Percentiles rank a stretch among this genome's conserved stretches.
These are phyloP conservation scores for Daubentonia madagascariensis DNA, from an alignment of 2,113 vertebrate genomes.

Conservation along the genomic window DNA sequence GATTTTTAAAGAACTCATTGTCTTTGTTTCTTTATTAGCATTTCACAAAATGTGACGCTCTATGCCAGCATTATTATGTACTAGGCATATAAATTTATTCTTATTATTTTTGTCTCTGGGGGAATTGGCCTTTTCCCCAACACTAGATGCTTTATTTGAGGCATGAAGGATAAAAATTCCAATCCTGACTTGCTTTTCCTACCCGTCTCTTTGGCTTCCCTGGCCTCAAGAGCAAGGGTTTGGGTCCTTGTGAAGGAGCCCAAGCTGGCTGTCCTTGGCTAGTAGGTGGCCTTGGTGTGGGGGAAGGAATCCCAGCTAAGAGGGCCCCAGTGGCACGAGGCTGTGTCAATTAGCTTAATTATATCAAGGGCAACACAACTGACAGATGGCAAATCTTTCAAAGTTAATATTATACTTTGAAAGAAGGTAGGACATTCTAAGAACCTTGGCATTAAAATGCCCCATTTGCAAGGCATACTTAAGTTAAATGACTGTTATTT, in stretches of 20 bases:
- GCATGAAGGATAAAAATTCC: neutral
- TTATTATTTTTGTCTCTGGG: slow-evolving; percentile 26
- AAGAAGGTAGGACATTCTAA: neutral
- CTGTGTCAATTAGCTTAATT: neutral
- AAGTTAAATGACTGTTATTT: slow-evolving; percentile 60
- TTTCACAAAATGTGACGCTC: slow-evolving; percentile 35
- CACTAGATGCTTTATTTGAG: neutral
- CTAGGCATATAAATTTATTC: neutral
- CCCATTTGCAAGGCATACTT: neutral
- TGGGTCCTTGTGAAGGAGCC: neutral
- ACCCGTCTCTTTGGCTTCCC: neutral
- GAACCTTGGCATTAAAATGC: neutral
- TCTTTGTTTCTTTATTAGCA: neutral
- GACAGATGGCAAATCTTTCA: neutral
- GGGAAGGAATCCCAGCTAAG: neutral
- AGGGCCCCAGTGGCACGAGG: neutral
- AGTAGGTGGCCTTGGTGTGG: neutral
- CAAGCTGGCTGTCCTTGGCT: neutral
- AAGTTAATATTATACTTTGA: neutral
- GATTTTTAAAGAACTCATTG: slow-evolving; percentile 42
- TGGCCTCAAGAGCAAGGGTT: neutral
- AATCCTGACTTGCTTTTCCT: neutral
- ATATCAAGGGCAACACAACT: neutral
- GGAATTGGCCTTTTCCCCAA: neutral
- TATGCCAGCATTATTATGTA: neutral